These are phyloP conservation scores for Drosophila subpulchrella DNA, from an alignment of 1,140 invertebrate species.

Conservation along the genomic window DNA sequence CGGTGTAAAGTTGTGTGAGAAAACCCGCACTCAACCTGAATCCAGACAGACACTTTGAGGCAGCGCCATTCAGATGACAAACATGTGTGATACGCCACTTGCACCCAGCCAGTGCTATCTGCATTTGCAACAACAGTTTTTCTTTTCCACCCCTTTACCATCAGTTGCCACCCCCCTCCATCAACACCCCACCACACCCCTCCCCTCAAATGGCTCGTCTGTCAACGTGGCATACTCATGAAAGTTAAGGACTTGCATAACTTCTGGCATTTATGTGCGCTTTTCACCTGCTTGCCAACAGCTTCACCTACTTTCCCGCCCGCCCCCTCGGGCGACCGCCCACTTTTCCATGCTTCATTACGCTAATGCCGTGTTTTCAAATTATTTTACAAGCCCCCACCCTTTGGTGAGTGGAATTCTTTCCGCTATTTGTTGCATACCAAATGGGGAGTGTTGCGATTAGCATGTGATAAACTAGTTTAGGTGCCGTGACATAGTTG, in stretches of 20 bases:
- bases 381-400: constrained; percentile 67
- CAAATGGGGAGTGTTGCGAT: constrained; percentile 61
- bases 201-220: constrained; percentile 26
- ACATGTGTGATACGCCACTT: constrained; percentile 80
- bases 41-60: constrained; percentile 52
- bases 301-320: constrained; percentile 41
- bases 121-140: constrained; percentile 50
- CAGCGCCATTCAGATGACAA: constrained; percentile 60
- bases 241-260: constrained; percentile 82
- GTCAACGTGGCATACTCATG: constrained; percentile 61
- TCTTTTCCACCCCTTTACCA: constrained; percentile 2
- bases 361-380: constrained; percentile 82
- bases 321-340: constrained; percentile 17
- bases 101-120: constrained; percentile 60
- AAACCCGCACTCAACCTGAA: constrained; percentile 47
- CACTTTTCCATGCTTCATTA: constrained; percentile 76
- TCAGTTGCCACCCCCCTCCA: constrained; percentile 1
- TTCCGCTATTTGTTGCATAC: constrained; percentile 64
- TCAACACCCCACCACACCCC: not conserved
- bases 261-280: constrained; percentile 81
- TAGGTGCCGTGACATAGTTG: constrained; percentile 36
- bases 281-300: constrained; percentile 68
- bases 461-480: constrained; percentile 58
- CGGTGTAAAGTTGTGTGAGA: constrained; percentile 22
- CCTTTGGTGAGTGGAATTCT: constrained; percentile 45